A percentile compares a stretch with the other conserved stretches of the same genome.
Conservation (phyloP, 2,113 vertebrate genomes). For the Brachypteracias leptosomus region DNA sequence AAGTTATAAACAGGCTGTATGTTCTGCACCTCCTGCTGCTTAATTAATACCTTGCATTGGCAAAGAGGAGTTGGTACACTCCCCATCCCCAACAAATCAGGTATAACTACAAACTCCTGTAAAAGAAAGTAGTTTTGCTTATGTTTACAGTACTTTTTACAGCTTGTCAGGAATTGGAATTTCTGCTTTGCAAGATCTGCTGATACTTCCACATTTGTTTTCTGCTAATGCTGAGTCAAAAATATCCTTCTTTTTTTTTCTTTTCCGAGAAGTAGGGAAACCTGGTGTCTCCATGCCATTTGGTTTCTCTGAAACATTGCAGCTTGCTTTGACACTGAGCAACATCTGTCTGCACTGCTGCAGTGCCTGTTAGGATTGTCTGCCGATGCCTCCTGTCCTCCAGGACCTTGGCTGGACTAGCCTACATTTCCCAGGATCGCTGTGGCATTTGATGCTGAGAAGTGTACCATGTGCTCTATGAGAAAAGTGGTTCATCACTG, state of each 20-base stretch:
- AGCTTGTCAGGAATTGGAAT: background rate
- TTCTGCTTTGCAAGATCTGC: background rate
- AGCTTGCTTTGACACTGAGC: background rate
- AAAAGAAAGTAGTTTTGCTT: background rate
- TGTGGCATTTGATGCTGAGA: background rate
- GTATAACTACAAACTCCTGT: background rate
- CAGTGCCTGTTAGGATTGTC: background rate
- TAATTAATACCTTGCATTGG: background rate
- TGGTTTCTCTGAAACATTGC: background rate
- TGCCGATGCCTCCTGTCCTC: background rate
- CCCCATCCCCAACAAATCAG: background rate
- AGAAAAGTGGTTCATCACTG: background rate
- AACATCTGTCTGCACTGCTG: background rate
- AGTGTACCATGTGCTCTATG: background rate
- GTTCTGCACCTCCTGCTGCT: background rate
- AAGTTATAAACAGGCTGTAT: background rate
- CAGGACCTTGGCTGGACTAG: background rate
- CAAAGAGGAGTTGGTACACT: background rate
- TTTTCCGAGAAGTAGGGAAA: background rate
- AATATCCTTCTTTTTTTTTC: accelerated
- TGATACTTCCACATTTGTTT: background rate
- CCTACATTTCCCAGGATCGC: background rate
- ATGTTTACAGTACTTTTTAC: background rate
- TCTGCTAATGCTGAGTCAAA: background rate
- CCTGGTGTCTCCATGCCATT: background rate